Base-by-base conservation (phyloP, 2,888 invertebrate species). In the Thymelicus sylvestris region DNA sequence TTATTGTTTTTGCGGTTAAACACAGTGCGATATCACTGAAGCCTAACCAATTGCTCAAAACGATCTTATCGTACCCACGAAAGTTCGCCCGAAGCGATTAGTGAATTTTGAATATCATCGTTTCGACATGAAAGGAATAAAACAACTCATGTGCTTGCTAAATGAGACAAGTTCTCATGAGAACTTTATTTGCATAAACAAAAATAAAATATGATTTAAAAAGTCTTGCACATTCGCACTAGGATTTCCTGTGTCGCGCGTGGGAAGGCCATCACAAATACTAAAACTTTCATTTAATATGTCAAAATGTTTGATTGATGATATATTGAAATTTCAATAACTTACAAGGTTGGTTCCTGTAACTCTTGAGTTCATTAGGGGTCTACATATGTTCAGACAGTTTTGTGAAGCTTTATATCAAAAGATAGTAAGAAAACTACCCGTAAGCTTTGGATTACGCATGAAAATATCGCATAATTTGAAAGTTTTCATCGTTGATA, bases 91-190 rank as follows among this genome's bases (percentile, higher is more conserved):
- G 24, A 31, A 60, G 69, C 69, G 57, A 59, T 63, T 31, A 38
- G 48, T 15, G 39, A 65, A 64, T 64, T 69, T 24, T 65, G 64
- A 69, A 69, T 69, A 69, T 69, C 69, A 69, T 69, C 69, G 69
- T 69, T 64, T 69, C 64, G 64, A 69, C 69, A 65, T 64, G 59
- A 65, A 41, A 19, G 57, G 7, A 48, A 65, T 47, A 62, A 62
- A 62, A 60, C 60, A 68, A 65, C 68, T 48, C 41, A 48, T 47
- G 52, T 52, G 48, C 48, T 48, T 59, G 59, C 48, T 15, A 59
- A 65, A 59, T 48, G 57, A 41, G 48, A 59, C 64, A 57, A 57
- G 69, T 63, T 69, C 44, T 39, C 19, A 38, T 68, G 47, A 57
- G 63, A 57, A 69, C 52, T 69, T 69, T 10, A 69, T 69, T 69